A percentile compares a stretch with the other conserved stretches of the same genome.
Evolutionary conservation across 2,113 vertebrate species (phyloP).

Genomic region (Notiomystis cincta): DNA sequence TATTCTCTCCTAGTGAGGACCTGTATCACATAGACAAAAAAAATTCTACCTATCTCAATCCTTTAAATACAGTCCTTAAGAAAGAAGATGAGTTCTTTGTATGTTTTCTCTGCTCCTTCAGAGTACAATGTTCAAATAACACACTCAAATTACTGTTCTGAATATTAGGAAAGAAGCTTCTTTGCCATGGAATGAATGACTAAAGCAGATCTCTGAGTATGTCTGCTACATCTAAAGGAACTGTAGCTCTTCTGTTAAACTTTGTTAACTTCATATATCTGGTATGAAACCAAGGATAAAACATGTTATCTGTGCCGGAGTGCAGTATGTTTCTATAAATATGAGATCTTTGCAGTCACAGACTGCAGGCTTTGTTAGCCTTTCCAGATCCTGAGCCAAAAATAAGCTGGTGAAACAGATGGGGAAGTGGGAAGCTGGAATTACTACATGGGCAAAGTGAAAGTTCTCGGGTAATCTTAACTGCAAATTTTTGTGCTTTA

Average conservation of each 20-base stretch:
- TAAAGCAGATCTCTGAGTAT: not conserved
- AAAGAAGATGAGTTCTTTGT: not conserved
- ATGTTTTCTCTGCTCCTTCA: not conserved
- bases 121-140: not conserved
- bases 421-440: conserved; percentile 39
- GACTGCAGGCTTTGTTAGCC: conserved; percentile 32
- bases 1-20: not conserved
- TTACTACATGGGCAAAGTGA: not conserved
- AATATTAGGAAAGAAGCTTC: not conserved
- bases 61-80: not conserved
- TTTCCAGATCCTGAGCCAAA: conserved; percentile 36
- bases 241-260: conserved; percentile 18
- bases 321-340: conserved; percentile 32
- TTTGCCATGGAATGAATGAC: not conserved
- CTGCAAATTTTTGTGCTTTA: not conserved
- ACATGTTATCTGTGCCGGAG: not conserved
- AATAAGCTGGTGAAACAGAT: conserved; percentile 52
- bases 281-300: conserved; percentile 11
- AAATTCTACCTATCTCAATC: not conserved
- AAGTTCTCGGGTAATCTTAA: not conserved
- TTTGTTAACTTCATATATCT: conserved; percentile 9
- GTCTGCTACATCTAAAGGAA: not conserved
- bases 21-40: not conserved
- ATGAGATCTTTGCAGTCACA: not conserved
- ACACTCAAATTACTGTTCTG: not conserved